Conservation (phyloP, 2,797 vertebrate species). For the Pagetopsis macropterus region DNA sequence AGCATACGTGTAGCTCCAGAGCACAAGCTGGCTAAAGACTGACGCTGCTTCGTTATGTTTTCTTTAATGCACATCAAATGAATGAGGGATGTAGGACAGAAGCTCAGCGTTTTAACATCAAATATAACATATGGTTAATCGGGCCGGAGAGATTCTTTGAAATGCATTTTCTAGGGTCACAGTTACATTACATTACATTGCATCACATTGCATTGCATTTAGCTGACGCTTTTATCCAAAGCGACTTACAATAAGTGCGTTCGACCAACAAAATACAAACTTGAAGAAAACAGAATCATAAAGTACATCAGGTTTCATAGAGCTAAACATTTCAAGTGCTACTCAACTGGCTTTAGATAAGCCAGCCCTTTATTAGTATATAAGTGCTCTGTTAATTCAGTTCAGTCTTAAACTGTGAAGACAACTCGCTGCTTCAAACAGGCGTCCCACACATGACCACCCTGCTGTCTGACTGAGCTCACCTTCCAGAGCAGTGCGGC, state of each 20-base stretch:
- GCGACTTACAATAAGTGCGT: too few relatives aligned
- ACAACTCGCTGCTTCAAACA: conserved; percentile 17
- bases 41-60: conserved; percentile 54
- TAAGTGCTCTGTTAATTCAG: background rate
- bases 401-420: conserved; percentile 11
- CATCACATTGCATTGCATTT: too few relatives aligned
- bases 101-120: conserved; percentile 1
- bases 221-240: too few relatives aligned
- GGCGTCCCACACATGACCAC: conserved; percentile 25
- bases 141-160: conserved; percentile 14
- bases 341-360: too few relatives aligned
- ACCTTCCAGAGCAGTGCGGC: conserved; percentile 25
- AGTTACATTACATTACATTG: too few relatives aligned
- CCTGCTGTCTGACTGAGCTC: conserved; percentile 16
- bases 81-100: conserved; percentile 26
- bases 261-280: too few relatives aligned
- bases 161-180: conserved; percentile 19
- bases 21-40: conserved; percentile 54
- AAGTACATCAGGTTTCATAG: too few relatives aligned
- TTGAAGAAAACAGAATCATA: too few relatives aligned
- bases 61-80: conserved; percentile 57
- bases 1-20: conserved; percentile 62
- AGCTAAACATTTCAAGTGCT: too few relatives aligned
- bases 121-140: conserved; percentile 18
- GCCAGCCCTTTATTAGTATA: too few relatives aligned